These are phyloP conservation scores for Oreotrochilus melanogaster DNA, from an alignment of 2,113 vertebrate species.

Conservation along the genomic window DNA sequence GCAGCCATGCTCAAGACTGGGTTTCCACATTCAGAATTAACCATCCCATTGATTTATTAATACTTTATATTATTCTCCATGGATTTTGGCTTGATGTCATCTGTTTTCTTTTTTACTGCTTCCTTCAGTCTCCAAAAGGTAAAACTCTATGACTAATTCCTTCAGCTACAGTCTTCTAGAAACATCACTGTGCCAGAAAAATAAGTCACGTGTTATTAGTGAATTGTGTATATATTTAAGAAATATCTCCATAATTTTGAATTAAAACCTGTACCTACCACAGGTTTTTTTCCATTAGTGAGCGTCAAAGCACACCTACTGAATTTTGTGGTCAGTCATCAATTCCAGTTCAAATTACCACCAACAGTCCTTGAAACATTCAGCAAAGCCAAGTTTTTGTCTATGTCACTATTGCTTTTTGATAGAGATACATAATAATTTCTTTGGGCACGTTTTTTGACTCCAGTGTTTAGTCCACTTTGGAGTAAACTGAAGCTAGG, in stretches of 20 bases:
- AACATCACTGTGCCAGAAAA: slow-evolving; percentile 26
- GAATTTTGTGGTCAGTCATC: neutral
- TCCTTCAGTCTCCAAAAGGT: neutral
- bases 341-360: neutral
- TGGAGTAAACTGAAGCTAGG: neutral
- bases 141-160: slow-evolving; percentile 39
- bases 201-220: slow-evolving; percentile 29
- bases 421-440: neutral
- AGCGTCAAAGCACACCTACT: neutral
- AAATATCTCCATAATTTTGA: slow-evolving; percentile 41
- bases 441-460: neutral
- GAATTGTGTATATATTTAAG: slow-evolving; percentile 43
- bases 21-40: neutral
- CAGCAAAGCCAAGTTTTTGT: neutral
- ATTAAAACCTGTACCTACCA: neutral
- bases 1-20: neutral
- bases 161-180: slow-evolving; percentile 33
- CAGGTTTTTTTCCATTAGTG: neutral
- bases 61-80: neutral
- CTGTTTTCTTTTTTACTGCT: neutral
- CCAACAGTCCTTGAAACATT: neutral
- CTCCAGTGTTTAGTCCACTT: neutral
- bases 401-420: neutral
- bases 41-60: neutral
- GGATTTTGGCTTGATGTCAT: neutral